Base-by-base conservation (phyloP, 1,140 invertebrate genomes). In the Centruroides sculpturatus region DNA sequence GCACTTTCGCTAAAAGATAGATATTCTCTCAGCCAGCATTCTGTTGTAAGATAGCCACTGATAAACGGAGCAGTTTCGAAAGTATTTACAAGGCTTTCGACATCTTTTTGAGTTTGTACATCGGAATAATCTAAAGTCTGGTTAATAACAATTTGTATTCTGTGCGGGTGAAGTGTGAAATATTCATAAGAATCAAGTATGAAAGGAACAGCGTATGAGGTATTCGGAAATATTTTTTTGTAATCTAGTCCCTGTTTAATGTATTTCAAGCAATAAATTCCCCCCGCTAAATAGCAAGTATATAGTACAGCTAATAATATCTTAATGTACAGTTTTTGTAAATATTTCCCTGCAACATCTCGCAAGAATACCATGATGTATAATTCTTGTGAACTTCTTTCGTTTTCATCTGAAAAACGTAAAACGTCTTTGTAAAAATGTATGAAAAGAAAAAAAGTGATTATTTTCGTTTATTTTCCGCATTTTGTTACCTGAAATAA, bases 21-120 rank as follows among this genome's bases (percentile, higher is more conserved):
- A 69, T 92, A 95, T 49, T 83, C 84, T 57, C 89, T 76, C 3
- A 96, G 70, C 92, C 92, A 96, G 3, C 89, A 93, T 72, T 93
- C 89, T 0, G 89, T 89, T 69, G 89, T 92, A 0, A 88, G 70
- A 0, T 83, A 81, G 11, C 70, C 75, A 54, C 74, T 74, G 48
- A 92, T 85, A 69, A 86, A 92, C 0, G 82, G 80, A 0, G 85
- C 88, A 56, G 83, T 83, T 71, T 94, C 91, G 61, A 95, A 78
- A 12, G 79, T 81, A 58, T 82, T 78, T 0, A 88, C 86, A 34
- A 95, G 72, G 47, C 83, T 81, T 72, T 92, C 87, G 34, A 95
- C 8, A 41, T 41, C 23, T 5, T 36, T 36, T 8, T 53, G 51
- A 36, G 8, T 79, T 51, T 76, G 69, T 3, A 83, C 82, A 70